These are phyloP conservation scores for Diplolepis rosae DNA, from an alignment of 2,888 invertebrate species.

Conservation along the genomic window DNA sequence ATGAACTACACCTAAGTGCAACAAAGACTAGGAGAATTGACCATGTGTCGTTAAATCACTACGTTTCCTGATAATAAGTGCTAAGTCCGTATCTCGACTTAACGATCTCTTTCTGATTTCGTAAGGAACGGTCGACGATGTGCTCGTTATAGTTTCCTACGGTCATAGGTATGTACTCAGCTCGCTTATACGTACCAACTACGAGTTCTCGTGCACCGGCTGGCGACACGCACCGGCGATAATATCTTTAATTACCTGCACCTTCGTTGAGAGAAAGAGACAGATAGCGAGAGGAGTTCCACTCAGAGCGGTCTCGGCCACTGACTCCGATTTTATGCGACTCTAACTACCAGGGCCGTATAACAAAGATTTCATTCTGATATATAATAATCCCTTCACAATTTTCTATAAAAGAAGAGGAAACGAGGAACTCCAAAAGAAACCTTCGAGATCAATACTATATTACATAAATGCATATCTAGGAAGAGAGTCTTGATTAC, in stretches of 20 bases:
- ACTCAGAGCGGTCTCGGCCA: conserved; percentile 40
- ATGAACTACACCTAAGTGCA: conserved; percentile 21
- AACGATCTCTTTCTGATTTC: conserved; percentile 47
- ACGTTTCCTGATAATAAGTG: conserved; percentile 45
- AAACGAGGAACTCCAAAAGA: no score
- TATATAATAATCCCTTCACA: not conserved
- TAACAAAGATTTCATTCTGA: conserved; percentile 7
- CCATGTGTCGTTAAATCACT: conserved; percentile 44
- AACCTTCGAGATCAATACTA: no score
- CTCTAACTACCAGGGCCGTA: conserved; percentile 27
- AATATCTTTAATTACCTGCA: conserved; percentile 70
- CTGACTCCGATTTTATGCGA: conserved; percentile 46
- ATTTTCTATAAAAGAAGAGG: no score
- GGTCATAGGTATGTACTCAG: conserved; percentile 44
- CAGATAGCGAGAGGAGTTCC: conserved; percentile 39
- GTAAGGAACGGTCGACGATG: conserved; percentile 47
- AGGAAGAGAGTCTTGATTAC: no score
- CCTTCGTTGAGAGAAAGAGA: conserved; percentile 43
- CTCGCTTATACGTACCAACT: conserved; percentile 37
- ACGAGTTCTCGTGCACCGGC: conserved; percentile 47
- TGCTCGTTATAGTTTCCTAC: conserved; percentile 50
- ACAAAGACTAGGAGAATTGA: conserved; percentile 29
- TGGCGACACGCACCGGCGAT: conserved; percentile 69
- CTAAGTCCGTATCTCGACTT: conserved; percentile 34
- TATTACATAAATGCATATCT: no score